Evolutionary conservation across 2,113 vertebrate species (phyloP).

Genomic region (Oryzias woworae): DNA sequence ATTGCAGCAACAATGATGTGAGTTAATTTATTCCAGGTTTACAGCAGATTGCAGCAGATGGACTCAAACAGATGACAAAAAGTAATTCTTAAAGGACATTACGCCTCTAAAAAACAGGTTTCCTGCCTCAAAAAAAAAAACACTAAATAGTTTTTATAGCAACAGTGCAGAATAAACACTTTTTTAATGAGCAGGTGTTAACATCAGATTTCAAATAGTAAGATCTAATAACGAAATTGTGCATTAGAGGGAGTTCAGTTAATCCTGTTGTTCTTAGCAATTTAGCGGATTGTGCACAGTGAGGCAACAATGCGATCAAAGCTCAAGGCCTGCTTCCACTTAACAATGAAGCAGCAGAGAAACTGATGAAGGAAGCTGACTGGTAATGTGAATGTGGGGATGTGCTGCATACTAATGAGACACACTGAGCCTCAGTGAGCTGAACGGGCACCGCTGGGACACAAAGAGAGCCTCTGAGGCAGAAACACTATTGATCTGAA

Average conservation of each 20-base stretch:
- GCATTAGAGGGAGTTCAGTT: constrained; percentile 15
- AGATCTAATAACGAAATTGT: constrained; percentile 16
- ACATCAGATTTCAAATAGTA: constrained; percentile 16
- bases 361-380: constrained; percentile 28
- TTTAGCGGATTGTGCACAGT: constrained; percentile 32
- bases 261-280: constrained; percentile 30
- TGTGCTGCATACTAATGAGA: constrained; percentile 56
- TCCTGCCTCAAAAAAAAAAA: background rate
- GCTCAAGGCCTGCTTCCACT: constrained; percentile 13
- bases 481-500: constrained; percentile 61
- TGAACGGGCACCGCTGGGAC: constrained; percentile 47
- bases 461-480: constrained; percentile 31
- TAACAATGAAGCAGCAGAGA: constrained; percentile 28
- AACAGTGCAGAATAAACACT: background rate
- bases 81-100: constrained; percentile 26
- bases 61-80: constrained; percentile 9
- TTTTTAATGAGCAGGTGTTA: constrained; percentile 4
- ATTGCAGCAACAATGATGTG: constrained; percentile 21
- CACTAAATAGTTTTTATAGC: constrained; percentile 6
- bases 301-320: constrained; percentile 28
- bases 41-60: background rate
- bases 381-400: constrained; percentile 38
- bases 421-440: constrained; percentile 35
- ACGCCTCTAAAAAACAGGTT: constrained; percentile 5
- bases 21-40: constrained; percentile 28